These are phyloP conservation scores for Zosterops hypoxanthus DNA, from an alignment of 2,113 vertebrate species.

Conservation along the genomic window DNA sequence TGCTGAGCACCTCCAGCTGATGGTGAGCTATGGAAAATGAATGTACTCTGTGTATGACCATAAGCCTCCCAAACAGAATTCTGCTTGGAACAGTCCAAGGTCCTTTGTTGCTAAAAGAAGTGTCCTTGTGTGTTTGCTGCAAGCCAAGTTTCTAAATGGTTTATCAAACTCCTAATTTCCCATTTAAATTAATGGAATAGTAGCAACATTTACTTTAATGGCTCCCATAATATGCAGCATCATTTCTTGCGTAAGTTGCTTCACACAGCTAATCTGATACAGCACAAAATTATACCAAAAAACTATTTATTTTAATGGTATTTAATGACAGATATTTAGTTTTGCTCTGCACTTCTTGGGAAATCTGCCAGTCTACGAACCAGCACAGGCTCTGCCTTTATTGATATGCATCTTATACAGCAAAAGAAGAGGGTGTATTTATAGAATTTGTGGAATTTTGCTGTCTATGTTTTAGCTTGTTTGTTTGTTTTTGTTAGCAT, in stretches of 20 bases:
- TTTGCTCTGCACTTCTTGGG: neutral
- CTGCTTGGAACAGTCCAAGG: neutral
- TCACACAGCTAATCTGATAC: constrained; percentile 4
- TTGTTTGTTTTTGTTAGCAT: neutral
- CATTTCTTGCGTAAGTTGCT: neutral
- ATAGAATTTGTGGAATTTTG: neutral
- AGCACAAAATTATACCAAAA: neutral
- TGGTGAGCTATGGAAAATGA: neutral
- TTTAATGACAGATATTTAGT: neutral
- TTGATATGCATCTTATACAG: neutral
- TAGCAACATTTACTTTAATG: constrained; percentile 27
- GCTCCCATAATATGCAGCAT: neutral
- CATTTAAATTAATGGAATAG: constrained; percentile 36
- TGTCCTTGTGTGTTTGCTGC: neutral
- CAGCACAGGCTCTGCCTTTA: neutral
- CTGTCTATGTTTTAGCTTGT: neutral
- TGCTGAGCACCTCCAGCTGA: neutral
- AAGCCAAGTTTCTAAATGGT: neutral
- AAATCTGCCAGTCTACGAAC: neutral
- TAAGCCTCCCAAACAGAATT: neutral
- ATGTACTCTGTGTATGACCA: neutral
- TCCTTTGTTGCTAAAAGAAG: neutral
- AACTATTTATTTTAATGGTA: neutral
- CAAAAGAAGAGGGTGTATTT: neutral
- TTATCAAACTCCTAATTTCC: constrained; percentile 11